Evolutionary conservation across 2,797 vertebrate genomes (phyloP), one percentile per base, ranked within the genome.

Genomic region (Stomatorhinus walkeri): DNA sequence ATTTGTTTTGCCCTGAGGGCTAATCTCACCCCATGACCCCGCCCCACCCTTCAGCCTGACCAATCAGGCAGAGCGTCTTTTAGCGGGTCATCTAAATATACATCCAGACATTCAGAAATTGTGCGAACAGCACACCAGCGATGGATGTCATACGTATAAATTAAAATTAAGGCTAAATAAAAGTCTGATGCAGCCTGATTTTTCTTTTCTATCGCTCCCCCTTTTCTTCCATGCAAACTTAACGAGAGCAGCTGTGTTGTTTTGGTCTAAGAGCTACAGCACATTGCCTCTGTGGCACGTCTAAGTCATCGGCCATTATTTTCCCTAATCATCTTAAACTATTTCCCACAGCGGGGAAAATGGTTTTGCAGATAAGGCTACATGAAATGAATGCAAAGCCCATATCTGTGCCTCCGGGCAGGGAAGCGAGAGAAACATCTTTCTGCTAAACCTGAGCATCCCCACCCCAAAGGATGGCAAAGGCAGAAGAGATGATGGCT

Each of bases 261-360:
- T 43, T 68, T 72, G 59, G n/a, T 68, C 43, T 49, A 56, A 46
- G 16, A 22, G 14, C 24, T 22, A 36, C 56, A 6, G 87, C 56
- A 19, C 24, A 84, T 3, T 76, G 81, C 64, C 43, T 88, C 56
- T 24, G 54, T 28, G 68, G 68, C 9, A 48, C 56, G 85, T 88
- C 79, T 56, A 81, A 90, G 86, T 32, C 87, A 85, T 52, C 72
- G 68, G 84, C 88, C 36, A 85, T 89, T 90, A 87, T 88, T 86
- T 85, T 51, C 81, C 56, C 72, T 46, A 90, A 85, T 90, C 49
- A 88, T 81, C 83, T 59, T 81, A 88, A 90, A 87, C 89, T 48
- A 89, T 90, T 90, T 86, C 61, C 85, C 46, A 46, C 16, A 16
- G 91, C 52, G 56, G 19, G 48, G 84, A 87, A 88, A 90, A 90